Evolutionary conservation across 2,797 vertebrate species (phyloP), one percentile per base, ranked within the genome.

Genomic region (Phrynocephalus forsythii): DNA sequence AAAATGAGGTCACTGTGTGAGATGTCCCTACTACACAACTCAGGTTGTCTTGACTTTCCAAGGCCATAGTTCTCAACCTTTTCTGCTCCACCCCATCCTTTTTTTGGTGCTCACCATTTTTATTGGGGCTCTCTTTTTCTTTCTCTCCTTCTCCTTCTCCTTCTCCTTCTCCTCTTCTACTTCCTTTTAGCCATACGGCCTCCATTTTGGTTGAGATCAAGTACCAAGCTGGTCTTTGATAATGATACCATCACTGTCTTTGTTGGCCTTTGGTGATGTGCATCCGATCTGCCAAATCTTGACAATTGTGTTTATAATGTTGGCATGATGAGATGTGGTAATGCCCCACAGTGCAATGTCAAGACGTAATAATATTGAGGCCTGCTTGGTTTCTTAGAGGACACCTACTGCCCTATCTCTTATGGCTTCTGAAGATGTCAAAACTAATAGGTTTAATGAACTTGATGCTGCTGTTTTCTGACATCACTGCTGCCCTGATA

Each of bases 1-100:
- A 98, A 97, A 98, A 98, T 79, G 98, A 98, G 96, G 98, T 98
- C 94, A 99, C 98, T 0, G 98, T 98, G 96, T 98, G 96, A 96
- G 87, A 91, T 85, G 30, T 28, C 48, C 86, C 83, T 71, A 66
- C 24, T 69, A 22, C 78, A 26, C 85, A 83, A 66, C 87, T 90
- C 90, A 88, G 86, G 87, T 75, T 72, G 68, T 86, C 79, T 86
- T 52, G 13, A 86, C 80, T 88, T 86, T 90, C 68, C 76, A 88
- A 84, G 83, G 84, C 90, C 90, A 86, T 88, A 88, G 68, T 82
- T 88, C 87, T 88, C 84, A 68, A 52, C 50, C 68, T 69, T 78
- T 86, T 77, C 82, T 60, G 79, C 63, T 86, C 79, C 67, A 71
- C 83, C n/a, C 77, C 67, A 63, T 67, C 83, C 63, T 48, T 86